These are phyloP conservation scores for Fissipunctia ypsillon DNA, from an alignment of 2,888 invertebrate species.

Conservation along the genomic window DNA sequence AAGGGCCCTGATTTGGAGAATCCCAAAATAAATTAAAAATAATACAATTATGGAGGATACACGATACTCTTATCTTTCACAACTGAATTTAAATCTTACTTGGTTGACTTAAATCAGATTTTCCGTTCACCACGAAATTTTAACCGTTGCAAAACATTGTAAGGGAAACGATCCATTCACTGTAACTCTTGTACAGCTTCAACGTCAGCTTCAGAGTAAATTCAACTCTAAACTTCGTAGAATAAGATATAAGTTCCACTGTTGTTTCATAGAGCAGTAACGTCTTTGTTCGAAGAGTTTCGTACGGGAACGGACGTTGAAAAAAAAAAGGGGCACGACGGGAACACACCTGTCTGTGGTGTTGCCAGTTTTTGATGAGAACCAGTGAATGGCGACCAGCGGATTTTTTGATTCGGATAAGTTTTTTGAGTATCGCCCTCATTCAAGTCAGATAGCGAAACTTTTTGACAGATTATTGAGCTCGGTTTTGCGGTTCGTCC, in stretches of 20 bases:
- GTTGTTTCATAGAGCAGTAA: conserved; percentile 59
- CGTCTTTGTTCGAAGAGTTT: conserved; percentile 69
- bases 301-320: conserved; percentile 87
- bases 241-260: conserved; percentile 60
- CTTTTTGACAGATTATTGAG: conserved; percentile 43
- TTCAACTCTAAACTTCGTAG: conserved; percentile 64
- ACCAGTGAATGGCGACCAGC: conserved; percentile 86
- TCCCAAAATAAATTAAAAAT: conserved; percentile 84
- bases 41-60: conserved; percentile 78
- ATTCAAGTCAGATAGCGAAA: conserved; percentile 52
- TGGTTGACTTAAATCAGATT: conserved; percentile 70
- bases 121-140: conserved; percentile 73
- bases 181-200: conserved; percentile 83
- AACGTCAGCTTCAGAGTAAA: conserved; percentile 61
- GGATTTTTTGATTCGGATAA: conserved; percentile 77
- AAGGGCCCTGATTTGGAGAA: conserved; percentile 76
- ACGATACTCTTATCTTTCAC: conserved; percentile 64
- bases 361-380: conserved; percentile 90
- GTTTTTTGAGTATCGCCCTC: conserved; percentile 49
- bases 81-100: conserved; percentile 69
- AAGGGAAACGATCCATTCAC: conserved; percentile 89
- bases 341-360: conserved; percentile 90
- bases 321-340: conserved; percentile 90
- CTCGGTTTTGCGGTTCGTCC: conserved; percentile 12
- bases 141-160: conserved; percentile 88